phyloP scores from a whole-genome alignment of 2,888 invertebrate genomes.

The Caenorhabditis zanzibari region DNA sequence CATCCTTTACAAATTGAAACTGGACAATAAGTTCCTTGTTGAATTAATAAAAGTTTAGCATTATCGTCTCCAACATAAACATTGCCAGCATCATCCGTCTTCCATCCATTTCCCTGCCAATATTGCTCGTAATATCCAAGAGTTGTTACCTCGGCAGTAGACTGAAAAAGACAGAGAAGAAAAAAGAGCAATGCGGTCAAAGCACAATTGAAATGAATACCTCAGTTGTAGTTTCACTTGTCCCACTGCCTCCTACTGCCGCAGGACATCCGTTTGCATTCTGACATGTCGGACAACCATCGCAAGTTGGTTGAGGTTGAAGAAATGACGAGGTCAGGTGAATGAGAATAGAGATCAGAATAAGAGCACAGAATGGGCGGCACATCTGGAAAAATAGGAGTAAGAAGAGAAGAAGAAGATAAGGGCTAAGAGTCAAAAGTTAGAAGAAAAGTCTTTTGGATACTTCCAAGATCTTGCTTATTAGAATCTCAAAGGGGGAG shows the following conservation, averaged over 20 bases:
- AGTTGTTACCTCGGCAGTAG: constrained; percentile 50
- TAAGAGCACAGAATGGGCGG: constrained; percentile 10
- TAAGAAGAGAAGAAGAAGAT: not conserved
- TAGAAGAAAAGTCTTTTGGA: not conserved
- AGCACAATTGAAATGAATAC: constrained; percentile 49
- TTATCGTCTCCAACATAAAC: constrained; percentile 66
- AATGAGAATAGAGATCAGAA: constrained; percentile 32
- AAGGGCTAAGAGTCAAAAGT: too few species aligned
- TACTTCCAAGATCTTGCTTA: too few species aligned
- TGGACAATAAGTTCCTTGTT: constrained; percentile 63
- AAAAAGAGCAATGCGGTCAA: constrained; percentile 42
- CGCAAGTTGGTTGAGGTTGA: constrained; percentile 54
- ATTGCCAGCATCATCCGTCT: constrained; percentile 65
- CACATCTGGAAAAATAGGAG: constrained; percentile 23
- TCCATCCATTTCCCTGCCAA: constrained; percentile 62
- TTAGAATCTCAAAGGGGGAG: too few species aligned
- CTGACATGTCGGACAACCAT: constrained; percentile 63
- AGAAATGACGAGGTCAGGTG: constrained; percentile 46
- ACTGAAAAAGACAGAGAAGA: constrained; percentile 23
- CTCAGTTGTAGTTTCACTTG: constrained; percentile 49
- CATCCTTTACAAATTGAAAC: constrained; percentile 60
- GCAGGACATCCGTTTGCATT: constrained; percentile 62
- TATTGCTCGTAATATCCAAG: constrained; percentile 53
- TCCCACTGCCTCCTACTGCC: constrained; percentile 31
- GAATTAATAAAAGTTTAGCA: constrained; percentile 55